phyloP scores from a whole-genome alignment of 2,113 vertebrate genomes.

The Neotoma lepida region DNA sequence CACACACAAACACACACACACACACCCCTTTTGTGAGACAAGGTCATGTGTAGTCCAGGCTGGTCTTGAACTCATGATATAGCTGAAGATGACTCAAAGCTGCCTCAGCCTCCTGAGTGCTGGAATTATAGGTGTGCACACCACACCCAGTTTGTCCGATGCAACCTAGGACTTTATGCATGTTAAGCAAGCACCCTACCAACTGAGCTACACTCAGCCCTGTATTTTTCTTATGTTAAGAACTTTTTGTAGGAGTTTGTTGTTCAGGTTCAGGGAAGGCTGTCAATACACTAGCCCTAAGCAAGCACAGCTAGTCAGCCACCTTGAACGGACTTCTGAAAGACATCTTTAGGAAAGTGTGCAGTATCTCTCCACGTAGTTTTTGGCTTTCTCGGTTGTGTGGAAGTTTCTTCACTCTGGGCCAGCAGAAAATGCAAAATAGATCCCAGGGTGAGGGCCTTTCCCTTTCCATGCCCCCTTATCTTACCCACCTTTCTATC shows the following conservation, averaged over 20 bases:
- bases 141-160: background rate
- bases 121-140: background rate
- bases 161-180: background rate
- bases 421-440: background rate
- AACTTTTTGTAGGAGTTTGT: background rate
- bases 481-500: background rate
- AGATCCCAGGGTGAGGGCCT: background rate
- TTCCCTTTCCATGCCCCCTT: background rate
- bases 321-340: rapidly evolving
- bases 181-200: background rate
- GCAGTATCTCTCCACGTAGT: background rate
- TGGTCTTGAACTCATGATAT: background rate
- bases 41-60: background rate
- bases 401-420: background rate
- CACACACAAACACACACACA: background rate
- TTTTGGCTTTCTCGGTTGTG: background rate
- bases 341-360: background rate
- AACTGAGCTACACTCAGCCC: background rate
- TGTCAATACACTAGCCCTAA: background rate
- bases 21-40: background rate
- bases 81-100: background rate
- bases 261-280: background rate
- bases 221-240: background rate
- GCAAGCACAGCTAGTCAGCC: background rate
- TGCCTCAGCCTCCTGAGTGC: background rate